These are phyloP conservation scores for Spatula versicolor DNA, from an alignment of 2,797 vertebrate species.

Conservation along the genomic window DNA sequence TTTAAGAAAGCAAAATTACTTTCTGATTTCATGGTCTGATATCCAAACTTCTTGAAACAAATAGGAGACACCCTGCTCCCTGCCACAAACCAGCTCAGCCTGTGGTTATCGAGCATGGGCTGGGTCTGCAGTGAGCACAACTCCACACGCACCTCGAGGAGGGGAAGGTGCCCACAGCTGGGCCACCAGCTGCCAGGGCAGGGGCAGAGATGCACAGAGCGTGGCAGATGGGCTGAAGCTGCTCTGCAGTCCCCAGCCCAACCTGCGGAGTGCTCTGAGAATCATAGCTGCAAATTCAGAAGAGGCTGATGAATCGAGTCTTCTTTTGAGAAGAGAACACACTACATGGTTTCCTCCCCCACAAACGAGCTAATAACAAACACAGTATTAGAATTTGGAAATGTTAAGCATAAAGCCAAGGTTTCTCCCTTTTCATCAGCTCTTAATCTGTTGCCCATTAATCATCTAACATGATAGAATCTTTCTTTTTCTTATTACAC, in stretches of 20 bases:
- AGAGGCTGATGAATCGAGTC: neutral
- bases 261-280: rapidly evolving
- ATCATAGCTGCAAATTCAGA: rapidly evolving
- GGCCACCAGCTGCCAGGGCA: neutral
- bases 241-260: neutral
- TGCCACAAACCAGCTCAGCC: neutral
- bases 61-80: neutral
- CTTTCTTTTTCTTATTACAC: neutral
- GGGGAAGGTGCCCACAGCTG: neutral
- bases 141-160: neutral
- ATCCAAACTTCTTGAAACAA: neutral
- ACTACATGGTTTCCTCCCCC: neutral
- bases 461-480: neutral
- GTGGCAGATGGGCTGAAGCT: too few species aligned
- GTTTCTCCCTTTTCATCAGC: neutral
- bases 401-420: neutral
- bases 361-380: neutral
- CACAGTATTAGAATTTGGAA: neutral
- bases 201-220: neutral
- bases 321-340: neutral
- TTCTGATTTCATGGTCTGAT: neutral
- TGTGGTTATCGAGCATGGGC: rapidly evolving
- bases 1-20: neutral
- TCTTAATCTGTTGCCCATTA: neutral
- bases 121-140: too few species aligned